Evolutionary conservation across 1,140 invertebrate species (phyloP), one percentile per base, ranked within the genome.

Genomic region (Heliconius hermathena): DNA sequence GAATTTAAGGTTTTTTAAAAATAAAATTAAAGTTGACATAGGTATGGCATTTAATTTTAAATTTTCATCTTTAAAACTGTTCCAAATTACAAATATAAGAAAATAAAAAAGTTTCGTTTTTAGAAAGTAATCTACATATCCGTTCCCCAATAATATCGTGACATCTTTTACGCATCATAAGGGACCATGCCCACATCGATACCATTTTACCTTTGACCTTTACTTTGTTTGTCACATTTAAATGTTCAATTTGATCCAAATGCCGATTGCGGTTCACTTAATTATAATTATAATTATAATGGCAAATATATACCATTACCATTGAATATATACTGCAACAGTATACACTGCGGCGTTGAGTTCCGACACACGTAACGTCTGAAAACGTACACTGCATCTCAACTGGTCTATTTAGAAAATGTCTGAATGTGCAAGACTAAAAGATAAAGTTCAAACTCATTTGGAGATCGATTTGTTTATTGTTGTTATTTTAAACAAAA

Each of bases 121-220:
- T 1, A n/a, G 38, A 52, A 74, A 80, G 77, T 74, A 74, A 85
- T 85, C 75, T 85, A 76, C 79, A 85, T 85, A 81, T 82, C 77
- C 74, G 22, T 33, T 16, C 71, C 75, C 60, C 79, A 77, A 80
- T 80, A 77, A 77, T 74, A 77, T 71, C 33, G 75, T 73, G 71
- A 79, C 77, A 52, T 76, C 36, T 36, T 75, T 33, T 72, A 49
- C 46, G 72, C 73, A 76, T 81, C 79, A 78, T 80, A 72, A 52
- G 79, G 76, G 77, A 78, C 73, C 80, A 80, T 80, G 57, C 41
- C 60, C 20, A 83, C 70, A 79, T 77, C 38, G 78, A 79, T 81
- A 81, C 16, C 70, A 81, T 78, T 57, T 76, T 81, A 83, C 82
- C 77, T 81, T 81, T 78, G 54, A 33, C 70, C 66, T 75, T 54